A percentile compares a stretch with the other conserved stretches of the same genome.
Evolutionary conservation across 2,113 vertebrate species (phyloP).

Genomic region (Labeo catla): DNA sequence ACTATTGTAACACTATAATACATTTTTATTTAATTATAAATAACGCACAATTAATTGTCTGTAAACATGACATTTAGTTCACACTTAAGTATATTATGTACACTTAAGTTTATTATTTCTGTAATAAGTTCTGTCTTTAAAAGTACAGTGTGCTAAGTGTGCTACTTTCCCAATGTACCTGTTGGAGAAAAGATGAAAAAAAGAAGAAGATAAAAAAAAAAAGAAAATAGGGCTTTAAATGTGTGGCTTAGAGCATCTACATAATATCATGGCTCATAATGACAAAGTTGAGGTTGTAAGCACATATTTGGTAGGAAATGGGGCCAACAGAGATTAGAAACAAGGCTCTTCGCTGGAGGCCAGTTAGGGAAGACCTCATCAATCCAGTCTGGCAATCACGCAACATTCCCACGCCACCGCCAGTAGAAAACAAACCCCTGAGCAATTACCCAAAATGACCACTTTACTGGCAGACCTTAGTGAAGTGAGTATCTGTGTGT

Average conservation of each 20-base stretch:
- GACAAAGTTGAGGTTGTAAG: conserved; percentile 29
- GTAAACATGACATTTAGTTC: background rate
- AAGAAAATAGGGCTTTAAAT: background rate
- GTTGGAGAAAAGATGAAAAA: background rate
- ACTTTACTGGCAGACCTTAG: conserved; percentile 21
- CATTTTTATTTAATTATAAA: background rate
- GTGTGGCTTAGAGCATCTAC: background rate
- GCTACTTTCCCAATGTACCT: background rate
- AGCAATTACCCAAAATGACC: conserved; percentile 48
- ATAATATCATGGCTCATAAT: conserved; percentile 46
- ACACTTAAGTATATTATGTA: background rate
- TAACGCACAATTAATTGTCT: background rate
- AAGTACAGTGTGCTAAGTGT: background rate
- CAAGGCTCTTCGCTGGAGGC: conserved; percentile 57
- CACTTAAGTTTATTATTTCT: background rate
- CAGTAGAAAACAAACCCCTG: background rate
- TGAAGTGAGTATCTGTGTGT: background rate
- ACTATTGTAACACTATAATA: too few species aligned
- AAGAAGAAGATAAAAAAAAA: background rate
- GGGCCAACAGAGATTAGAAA: conserved; percentile 54
- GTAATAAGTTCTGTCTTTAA: background rate
- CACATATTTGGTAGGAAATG: conserved; percentile 68
- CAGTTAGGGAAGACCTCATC: conserved; percentile 63
- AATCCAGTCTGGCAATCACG: conserved; percentile 53
- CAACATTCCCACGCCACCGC: conserved; percentile 54